These are phyloP conservation scores for Tapirus indicus DNA, from an alignment of 2,797 vertebrate genomes.

Conservation along the genomic window DNA sequence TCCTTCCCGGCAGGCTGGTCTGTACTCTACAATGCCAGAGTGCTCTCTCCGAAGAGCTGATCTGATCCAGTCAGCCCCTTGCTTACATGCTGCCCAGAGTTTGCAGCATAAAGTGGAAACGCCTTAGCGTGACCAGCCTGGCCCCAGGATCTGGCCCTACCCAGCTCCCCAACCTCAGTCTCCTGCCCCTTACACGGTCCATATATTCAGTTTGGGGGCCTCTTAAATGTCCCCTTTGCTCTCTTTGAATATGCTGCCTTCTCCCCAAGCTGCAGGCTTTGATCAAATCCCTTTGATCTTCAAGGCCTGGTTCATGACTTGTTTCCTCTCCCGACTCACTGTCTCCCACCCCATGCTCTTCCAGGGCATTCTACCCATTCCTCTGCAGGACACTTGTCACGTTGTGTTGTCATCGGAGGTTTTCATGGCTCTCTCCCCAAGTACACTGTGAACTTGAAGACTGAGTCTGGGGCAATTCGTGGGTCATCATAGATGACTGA, in stretches of 20 bases:
- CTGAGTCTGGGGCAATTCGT: neutral
- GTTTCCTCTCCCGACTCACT: neutral
- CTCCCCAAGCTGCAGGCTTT: neutral
- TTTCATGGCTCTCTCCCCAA: neutral
- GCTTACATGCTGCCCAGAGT: too few species aligned
- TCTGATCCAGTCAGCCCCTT: too few species aligned
- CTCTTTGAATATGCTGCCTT: neutral
- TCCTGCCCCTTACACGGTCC: neutral
- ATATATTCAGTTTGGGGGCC: neutral
- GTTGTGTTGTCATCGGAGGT: neutral
- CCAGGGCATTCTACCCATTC: neutral
- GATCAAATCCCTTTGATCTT: too few species aligned
- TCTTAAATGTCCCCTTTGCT: neutral
- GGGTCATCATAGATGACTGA: neutral
- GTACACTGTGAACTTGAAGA: neutral
- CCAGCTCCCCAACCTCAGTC: neutral
- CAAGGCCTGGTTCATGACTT: too few species aligned
- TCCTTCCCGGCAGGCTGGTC: neutral
- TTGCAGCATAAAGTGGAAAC: neutral
- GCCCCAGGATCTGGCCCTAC: neutral
- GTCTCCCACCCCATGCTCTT: too few species aligned
- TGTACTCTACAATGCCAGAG: neutral
- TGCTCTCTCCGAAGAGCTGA: neutral
- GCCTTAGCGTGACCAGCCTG: too few species aligned
- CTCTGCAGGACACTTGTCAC: neutral